phyloP scores from a whole-genome alignment of 2,113 vertebrate species.

The Leuciscus idus region DNA sequence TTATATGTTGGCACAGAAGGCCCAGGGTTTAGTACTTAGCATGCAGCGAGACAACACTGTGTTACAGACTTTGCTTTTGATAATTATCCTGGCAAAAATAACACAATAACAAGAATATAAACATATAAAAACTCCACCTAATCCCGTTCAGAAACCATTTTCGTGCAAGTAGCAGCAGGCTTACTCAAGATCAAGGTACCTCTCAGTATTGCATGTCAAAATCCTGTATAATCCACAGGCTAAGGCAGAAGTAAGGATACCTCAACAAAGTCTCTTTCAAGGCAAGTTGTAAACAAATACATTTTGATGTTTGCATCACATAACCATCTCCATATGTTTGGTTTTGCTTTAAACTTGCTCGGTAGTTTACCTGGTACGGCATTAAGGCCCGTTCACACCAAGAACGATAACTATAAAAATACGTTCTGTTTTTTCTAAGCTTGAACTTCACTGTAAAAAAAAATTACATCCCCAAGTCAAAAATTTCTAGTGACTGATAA shows the following conservation, averaged over 20 bases:
- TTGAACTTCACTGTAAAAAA: too few species aligned
- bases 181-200: not conserved
- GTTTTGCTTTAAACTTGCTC: not conserved
- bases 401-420: too few species aligned
- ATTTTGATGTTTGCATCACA: too few species aligned
- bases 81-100: slow-evolving; percentile 5
- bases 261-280: too few species aligned
- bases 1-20: slow-evolving; percentile 17
- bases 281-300: too few species aligned
- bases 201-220: not conserved
- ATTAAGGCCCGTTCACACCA: not conserved
- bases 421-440: too few species aligned
- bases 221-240: not conserved
- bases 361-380: not conserved
- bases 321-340: too few species aligned
- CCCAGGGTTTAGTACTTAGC: not conserved
- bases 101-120: not conserved
- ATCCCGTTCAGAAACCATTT: not conserved
- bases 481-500: too few species aligned
- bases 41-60: not conserved
- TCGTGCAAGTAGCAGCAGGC: not conserved
- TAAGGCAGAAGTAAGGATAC: too few species aligned
- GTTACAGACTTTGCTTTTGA: not conserved
- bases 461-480: too few species aligned
- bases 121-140: not conserved